Percentiles rank a stretch among this genome's conserved stretches.
Conservation (phyloP, 64 coral and sea anemone species). For the Hydrozoanthus tunicans region DNA sequence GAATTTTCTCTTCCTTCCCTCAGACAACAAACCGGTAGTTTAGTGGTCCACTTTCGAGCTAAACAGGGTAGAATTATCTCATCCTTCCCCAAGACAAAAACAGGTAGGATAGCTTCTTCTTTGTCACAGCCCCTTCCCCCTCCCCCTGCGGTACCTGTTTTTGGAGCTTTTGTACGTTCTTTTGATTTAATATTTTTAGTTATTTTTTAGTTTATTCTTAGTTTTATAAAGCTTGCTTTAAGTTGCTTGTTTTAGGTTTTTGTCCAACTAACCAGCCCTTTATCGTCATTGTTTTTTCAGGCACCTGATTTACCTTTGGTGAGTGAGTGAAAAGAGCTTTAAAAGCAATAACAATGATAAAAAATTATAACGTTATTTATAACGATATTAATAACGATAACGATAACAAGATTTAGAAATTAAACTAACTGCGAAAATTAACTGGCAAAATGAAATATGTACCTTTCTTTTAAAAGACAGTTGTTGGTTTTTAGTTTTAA, state of each 20-base stretch:
- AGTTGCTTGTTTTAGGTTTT: not conserved
- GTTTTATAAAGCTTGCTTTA: not conserved
- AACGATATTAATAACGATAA: too few relatives aligned
- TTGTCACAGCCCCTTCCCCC: not conserved
- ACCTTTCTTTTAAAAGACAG: too few relatives aligned
- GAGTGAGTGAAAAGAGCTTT: not conserved
- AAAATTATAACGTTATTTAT: too few relatives aligned
- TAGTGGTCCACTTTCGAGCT: not conserved
- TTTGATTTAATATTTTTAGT: too few relatives aligned
- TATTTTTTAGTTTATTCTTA: not conserved
- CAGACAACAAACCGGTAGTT: not conserved
- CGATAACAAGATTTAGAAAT: too few relatives aligned
- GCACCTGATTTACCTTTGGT: conserved; percentile 20
- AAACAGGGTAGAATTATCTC: not conserved
- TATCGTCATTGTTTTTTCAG: conserved; percentile 13
- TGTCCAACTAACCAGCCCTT: not conserved
- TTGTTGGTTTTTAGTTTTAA: too few relatives aligned
- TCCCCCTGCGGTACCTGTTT: too few relatives aligned
- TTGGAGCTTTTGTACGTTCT: too few relatives aligned
- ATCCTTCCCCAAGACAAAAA: not conserved
- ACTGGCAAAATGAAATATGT: too few relatives aligned
- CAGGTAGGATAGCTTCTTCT: not conserved
- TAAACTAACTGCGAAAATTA: too few relatives aligned
- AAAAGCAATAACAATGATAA: too few relatives aligned
- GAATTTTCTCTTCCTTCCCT: not conserved